Evolutionary conservation across 1,140 invertebrate species (phyloP).

Genomic region (Drosophila albomicans): DNA sequence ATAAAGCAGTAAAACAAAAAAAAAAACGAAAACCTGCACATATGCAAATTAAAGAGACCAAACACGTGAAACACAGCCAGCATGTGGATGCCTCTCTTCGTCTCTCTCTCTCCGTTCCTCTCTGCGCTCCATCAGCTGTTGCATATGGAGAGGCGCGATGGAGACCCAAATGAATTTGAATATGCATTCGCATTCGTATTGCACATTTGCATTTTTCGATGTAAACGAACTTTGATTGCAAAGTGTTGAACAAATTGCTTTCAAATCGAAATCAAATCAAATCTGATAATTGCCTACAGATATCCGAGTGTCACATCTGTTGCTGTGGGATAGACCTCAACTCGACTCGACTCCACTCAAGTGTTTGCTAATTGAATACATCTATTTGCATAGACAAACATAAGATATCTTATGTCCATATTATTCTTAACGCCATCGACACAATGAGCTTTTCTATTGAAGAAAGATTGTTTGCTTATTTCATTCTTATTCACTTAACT

Average conservation of each 20-base stretch:
- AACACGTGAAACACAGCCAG: slow-evolving; percentile 51
- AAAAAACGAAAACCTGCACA: slow-evolving; percentile 14
- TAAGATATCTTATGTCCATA: slow-evolving; percentile 25
- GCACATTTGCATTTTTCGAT: slow-evolving; percentile 52
- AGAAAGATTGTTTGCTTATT: slow-evolving; percentile 40
- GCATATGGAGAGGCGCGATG: not conserved
- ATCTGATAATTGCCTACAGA: slow-evolving; percentile 15
- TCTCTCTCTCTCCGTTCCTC: not conserved
- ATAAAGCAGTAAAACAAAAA: not conserved
- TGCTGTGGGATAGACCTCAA: not conserved
- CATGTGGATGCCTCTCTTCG: not conserved
- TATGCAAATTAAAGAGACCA: slow-evolving; percentile 51
- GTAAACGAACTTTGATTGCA: slow-evolving; percentile 65
- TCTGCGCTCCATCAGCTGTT: slow-evolving; percentile 23
- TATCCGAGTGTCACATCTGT: not conserved
- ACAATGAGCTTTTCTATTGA: slow-evolving; percentile 48
- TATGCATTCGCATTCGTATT: slow-evolving; percentile 41
- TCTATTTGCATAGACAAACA: slow-evolving; percentile 3
- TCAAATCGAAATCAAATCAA: slow-evolving; percentile 8
- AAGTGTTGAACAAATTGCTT: slow-evolving; percentile 4
- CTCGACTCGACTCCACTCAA: not conserved
- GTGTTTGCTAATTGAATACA: slow-evolving; percentile 31
- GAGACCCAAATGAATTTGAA: too few species aligned
- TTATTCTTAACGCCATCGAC: slow-evolving; percentile 39
- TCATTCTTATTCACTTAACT: slow-evolving; percentile 42